Conservation (phyloP, 2,888 invertebrate genomes). For the Spisula solida region DNA sequence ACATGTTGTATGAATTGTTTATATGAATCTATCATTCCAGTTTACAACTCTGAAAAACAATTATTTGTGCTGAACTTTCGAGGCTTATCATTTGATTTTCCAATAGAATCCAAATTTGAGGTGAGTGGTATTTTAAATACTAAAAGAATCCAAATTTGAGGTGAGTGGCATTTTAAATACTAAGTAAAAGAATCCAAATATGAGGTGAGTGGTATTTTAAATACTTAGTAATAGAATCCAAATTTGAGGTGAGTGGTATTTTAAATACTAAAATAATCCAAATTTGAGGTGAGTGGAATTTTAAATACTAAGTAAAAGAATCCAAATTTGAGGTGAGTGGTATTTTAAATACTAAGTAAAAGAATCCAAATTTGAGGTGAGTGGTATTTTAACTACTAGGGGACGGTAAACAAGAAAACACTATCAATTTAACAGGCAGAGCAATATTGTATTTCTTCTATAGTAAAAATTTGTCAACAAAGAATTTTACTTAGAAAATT, state of each 20-base stretch:
- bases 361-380: conserved; percentile 90
- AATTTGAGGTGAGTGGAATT: conserved; percentile 87
- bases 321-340: conserved; percentile 88
- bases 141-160: conserved; percentile 92
- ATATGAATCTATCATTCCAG: conserved; percentile 85
- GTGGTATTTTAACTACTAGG: conserved; percentile 2
- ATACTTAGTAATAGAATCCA: conserved; percentile 94
- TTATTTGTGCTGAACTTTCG: conserved; percentile 98
- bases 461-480: no score
- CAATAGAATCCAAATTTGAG: conserved; percentile 92
- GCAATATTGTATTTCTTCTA: no score
- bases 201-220: conserved; percentile 86
- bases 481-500: no score
- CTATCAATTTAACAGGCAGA: neutral
- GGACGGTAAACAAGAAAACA: neutral
- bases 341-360: no score
- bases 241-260: conserved; percentile 87
- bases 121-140: conserved; percentile 88
- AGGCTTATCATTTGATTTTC: conserved; percentile 98
- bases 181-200: conserved; percentile 92
- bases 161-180: conserved; percentile 82
- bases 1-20: no score
- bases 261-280: no score
- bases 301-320: no score
- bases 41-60: conserved; percentile 98